These are phyloP conservation scores for Pangasius mekongensis DNA, from an alignment of 2,797 vertebrate species.

Conservation along the genomic window DNA sequence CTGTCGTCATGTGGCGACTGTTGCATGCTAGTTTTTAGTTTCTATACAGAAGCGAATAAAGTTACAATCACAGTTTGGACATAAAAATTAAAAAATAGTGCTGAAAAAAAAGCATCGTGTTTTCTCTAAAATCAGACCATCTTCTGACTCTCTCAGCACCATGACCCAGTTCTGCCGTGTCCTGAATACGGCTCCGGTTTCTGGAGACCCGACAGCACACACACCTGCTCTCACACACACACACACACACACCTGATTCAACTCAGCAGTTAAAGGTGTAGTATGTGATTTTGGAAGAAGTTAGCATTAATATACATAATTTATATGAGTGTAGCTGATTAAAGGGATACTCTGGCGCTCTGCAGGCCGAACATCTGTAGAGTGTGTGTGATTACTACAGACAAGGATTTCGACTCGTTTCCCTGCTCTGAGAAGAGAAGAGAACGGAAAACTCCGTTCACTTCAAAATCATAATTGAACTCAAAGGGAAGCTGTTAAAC, in stretches of 20 bases:
- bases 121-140: constrained; percentile 17
- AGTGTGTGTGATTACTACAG: not conserved
- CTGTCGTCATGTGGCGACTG: not conserved
- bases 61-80: not conserved
- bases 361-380: not conserved
- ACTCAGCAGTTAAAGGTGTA: not conserved
- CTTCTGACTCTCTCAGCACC: constrained; percentile 32
- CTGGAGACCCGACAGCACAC: constrained; percentile 12
- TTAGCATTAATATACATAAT: not conserved
- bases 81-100: no score
- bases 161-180: constrained; percentile 52
- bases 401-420: not conserved
- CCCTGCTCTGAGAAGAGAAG: not conserved
- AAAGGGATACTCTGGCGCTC: not conserved
- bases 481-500: not conserved
- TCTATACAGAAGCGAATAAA: not conserved
- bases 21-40: not conserved
- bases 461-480: not conserved
- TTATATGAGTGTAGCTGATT: not conserved
- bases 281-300: not conserved
- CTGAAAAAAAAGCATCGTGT: not conserved
- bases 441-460: not conserved
- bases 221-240: not conserved
- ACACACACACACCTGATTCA: not conserved
- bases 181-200: constrained; percentile 37